Evolutionary conservation across 2,113 vertebrate genomes (phyloP), one percentile per base, ranked within the genome.

Genomic region (Chloroceryle aenea): DNA sequence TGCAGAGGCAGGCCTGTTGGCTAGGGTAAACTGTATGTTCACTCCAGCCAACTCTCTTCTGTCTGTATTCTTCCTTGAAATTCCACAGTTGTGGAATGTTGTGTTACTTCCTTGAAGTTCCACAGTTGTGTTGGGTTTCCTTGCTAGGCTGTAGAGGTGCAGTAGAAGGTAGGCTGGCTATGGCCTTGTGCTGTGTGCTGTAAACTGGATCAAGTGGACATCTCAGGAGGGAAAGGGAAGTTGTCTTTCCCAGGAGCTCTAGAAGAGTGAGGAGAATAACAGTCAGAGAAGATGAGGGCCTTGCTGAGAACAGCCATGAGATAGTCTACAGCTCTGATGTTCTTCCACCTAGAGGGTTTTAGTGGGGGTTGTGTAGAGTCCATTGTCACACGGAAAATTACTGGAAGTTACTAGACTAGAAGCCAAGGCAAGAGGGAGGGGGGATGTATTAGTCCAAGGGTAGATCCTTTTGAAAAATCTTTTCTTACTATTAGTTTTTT

Each of bases 101-200:
- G 38, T 40, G 38, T 40, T 40, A 40, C 38, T 40, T 40, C 11
- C 38, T 40, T 40, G 38, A 40, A 40, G 38, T 36, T 59, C 52
- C 20, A 2, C 3, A 30, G 9, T 0, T 47, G 66, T 26, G 15
- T 23, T 25, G 1, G 0, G 18, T 14, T 85, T 61, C 30, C 27
- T 48, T 26, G 27, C n/a, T 53, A 83, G 86, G 15, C 30, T 43
- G 36, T 23, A 19, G 45, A 9, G 20, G n/a, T 74, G 40, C 30
- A 62, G 26, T 11, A 8, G 20, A 32, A 19, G 12, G 7, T 48
- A 45, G 26, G 17, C 27, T 77, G 86, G 20, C 11, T 79, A 8
- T 71, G 63, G 25, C 23, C 34, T 67, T 14, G 3, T 20, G 20
- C 52, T 83, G 15, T 10, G 20, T 80, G 30, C 43, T 42, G 6